These are phyloP conservation scores for Drosophila fulvimacula DNA, from an alignment of 2,888 invertebrate species.

Conservation along the genomic window DNA sequence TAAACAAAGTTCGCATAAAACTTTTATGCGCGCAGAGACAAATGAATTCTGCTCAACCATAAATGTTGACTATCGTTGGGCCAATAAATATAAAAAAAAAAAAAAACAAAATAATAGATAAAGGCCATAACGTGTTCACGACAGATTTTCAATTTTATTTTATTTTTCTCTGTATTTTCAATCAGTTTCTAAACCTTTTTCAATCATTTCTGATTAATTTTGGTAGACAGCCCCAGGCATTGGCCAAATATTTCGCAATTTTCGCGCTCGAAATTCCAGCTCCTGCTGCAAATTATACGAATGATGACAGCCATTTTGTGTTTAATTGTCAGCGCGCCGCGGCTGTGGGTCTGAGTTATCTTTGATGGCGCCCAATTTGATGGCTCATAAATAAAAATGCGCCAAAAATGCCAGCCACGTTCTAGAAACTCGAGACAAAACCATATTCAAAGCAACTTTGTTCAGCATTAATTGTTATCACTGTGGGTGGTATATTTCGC, in stretches of 20 bases:
- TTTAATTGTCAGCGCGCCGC: slow-evolving; percentile 52
- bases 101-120: too few relatives aligned
- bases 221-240: neutral
- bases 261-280: neutral
- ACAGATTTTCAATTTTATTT: neutral
- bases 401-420: neutral
- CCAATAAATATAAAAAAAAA: neutral
- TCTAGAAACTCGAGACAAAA: neutral
- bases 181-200: neutral
- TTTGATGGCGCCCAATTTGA: slow-evolving; percentile 63
- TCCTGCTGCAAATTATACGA: slow-evolving; percentile 13
- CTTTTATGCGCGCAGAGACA: slow-evolving; percentile 33
- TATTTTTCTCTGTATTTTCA: neutral
- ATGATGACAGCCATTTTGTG: slow-evolving; percentile 47
- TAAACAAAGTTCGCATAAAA: slow-evolving; percentile 46
- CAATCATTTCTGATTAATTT: neutral
- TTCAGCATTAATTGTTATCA: slow-evolving; percentile 34
- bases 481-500: slow-evolving; percentile 8
- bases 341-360: slow-evolving; percentile 33
- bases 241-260: neutral
- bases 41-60: slow-evolving; percentile 28
- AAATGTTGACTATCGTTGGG: neutral
- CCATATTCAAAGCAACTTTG: slow-evolving; percentile 17
- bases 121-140: neutral
- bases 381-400: slow-evolving; percentile 67